These are phyloP conservation scores for Austrolebias charrua DNA, from an alignment of 2,797 vertebrate species.

Conservation along the genomic window DNA sequence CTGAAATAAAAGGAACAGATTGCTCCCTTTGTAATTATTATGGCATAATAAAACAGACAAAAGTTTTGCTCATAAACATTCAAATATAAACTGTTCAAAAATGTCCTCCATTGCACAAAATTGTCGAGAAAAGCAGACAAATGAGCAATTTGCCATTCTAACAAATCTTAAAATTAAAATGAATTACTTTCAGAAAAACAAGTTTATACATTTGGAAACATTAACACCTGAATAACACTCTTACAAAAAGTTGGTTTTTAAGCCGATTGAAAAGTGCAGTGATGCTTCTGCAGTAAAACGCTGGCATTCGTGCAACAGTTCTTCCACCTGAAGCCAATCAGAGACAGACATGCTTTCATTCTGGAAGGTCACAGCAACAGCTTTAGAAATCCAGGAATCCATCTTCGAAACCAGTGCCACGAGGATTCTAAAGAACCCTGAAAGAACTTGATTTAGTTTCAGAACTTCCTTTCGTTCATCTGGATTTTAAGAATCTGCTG, in stretches of 20 bases:
- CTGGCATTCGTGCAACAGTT: constrained; percentile 67
- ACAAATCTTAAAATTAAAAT: background rate
- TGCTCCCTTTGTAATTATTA: no score
- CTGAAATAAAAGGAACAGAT: no score
- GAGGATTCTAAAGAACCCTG: constrained; percentile 77
- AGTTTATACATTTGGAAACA: background rate
- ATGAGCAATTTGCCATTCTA: background rate
- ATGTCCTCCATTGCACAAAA: no score
- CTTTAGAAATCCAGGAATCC: constrained; percentile 75
- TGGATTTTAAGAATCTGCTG: background rate
- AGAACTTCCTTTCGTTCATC: background rate
- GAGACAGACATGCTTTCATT: constrained; percentile 31
- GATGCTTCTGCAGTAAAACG: constrained; percentile 63
- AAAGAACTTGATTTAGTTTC: constrained; percentile 20
- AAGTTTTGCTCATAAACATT: background rate
- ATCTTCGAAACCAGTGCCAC: constrained; percentile 66
- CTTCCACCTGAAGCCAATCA: constrained; percentile 73
- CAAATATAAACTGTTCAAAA: background rate
- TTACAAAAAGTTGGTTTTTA: constrained; percentile 59
- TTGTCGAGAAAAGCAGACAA: background rate
- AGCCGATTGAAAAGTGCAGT: constrained; percentile 43
- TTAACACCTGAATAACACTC: constrained; percentile 17
- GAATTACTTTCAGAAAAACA: background rate
- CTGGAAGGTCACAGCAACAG: constrained; percentile 41
- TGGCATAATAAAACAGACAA: no score